Base-by-base conservation (phyloP, 2,113 vertebrate species). In the Protobothrops flavoviridis region DNA sequence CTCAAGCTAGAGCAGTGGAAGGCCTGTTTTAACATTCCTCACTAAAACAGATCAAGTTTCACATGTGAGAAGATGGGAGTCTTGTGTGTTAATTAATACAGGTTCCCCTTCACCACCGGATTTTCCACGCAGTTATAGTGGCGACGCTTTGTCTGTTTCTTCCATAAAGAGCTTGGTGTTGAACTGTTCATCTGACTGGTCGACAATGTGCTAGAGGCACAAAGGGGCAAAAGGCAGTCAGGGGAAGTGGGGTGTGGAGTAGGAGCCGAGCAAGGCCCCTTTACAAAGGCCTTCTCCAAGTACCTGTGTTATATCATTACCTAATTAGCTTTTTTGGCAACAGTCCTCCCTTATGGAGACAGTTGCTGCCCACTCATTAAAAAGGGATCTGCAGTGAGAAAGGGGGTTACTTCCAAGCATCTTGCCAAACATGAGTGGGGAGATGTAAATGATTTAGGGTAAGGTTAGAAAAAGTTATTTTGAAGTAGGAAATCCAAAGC, bases 51-150 rank as follows among this genome's bases (percentile, higher is more conserved):
- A 96, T 98, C 97, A 94, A 91, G 0, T 97, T 98, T 97, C 97
- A 96, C 96, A 94, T 23, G 96, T 20, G 45, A 95, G 94, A 95
- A 96, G 96, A 95, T 96, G 95, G 96, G 97, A 96, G 95, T 96
- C 96, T 97, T 95, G 93, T 8, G 21, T 94, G 96, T 96, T 98
- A 97, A 97, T 98, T 97, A 97, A 95, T 87, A 95, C 50, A 96
- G 97, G 96, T 97, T 97, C 96, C 97, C 97, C 96, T 97, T 96
- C 97, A 97, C 97, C 98, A 96, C 97, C 92, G 89, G 96, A 98
- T 98, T 98, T 98, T 98, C 97, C 98, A 98, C 97, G 97, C 98
- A 97, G 97, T 98, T 98, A 97, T 92, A 94, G 96, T 97, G 98
- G 98, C 98, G 98, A 97, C 98, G 96, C 96, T 85, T 96, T 96